Conservation (phyloP, 2,888 invertebrate species). For the Rhaphigaster nebulosa region DNA sequence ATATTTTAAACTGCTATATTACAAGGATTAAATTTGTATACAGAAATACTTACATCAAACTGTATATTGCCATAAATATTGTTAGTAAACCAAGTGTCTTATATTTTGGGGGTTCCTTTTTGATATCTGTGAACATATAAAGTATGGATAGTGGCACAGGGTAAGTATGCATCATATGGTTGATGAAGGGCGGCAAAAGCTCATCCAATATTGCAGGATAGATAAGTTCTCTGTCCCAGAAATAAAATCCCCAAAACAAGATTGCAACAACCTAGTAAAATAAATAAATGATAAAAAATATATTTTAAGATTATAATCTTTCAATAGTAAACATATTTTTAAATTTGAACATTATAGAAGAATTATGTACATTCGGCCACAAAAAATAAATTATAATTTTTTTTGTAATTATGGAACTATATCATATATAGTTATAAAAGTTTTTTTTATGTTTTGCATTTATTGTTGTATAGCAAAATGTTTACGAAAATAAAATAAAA, state of each 20-base stretch:
- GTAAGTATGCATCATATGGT: slow-evolving; percentile 74
- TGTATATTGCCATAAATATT: not conserved
- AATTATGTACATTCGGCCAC: too few relatives aligned
- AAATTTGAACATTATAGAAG: too few relatives aligned
- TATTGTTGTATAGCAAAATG: too few relatives aligned
- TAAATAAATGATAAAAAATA: not conserved
- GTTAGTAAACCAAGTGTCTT: slow-evolving; percentile 59
- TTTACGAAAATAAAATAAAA: too few relatives aligned
- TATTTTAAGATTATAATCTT: too few relatives aligned
- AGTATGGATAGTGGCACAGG: slow-evolving; percentile 71
- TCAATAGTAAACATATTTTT: too few relatives aligned
- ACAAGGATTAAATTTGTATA: not conserved
- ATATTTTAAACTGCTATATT: not conserved
- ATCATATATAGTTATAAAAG: too few relatives aligned
- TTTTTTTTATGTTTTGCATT: too few relatives aligned
- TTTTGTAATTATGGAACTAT: too few relatives aligned
- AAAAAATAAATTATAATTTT: too few relatives aligned
- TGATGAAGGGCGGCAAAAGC: slow-evolving; percentile 73
- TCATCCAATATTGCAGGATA: slow-evolving; percentile 72
- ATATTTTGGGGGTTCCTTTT: slow-evolving; percentile 63
- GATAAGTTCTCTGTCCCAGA: slow-evolving; percentile 73
- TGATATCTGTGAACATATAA: slow-evolving; percentile 69
- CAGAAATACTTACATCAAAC: not conserved
- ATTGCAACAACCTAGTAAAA: slow-evolving; percentile 71
- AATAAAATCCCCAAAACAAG: slow-evolving; percentile 73